These are phyloP conservation scores for Choloepus didactylus DNA, from an alignment of 2,797 vertebrate genomes.

Conservation along the genomic window DNA sequence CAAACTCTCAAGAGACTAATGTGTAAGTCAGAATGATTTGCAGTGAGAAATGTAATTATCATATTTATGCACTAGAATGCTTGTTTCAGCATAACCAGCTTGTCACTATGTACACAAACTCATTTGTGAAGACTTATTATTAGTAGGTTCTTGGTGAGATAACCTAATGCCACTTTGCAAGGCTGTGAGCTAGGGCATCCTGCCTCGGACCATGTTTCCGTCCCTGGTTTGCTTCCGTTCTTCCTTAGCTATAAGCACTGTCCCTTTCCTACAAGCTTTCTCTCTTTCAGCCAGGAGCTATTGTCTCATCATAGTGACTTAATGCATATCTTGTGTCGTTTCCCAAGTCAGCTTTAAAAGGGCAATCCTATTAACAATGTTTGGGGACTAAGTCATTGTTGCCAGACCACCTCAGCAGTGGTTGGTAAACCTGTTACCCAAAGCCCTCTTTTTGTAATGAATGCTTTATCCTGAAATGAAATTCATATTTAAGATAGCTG, in stretches of 20 bases:
- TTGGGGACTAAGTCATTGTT: background rate
- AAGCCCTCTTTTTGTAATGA: background rate
- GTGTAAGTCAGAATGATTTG: background rate
- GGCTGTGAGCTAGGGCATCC: background rate
- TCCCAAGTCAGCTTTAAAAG: background rate
- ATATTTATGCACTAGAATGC: fast-evolving
- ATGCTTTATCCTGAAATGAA: background rate
- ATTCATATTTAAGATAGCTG: background rate
- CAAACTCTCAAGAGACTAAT: fast-evolving
- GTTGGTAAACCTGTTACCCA: background rate
- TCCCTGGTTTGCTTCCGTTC: background rate
- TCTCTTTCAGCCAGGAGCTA: background rate
- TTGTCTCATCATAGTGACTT: background rate
- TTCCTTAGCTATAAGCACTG: background rate
- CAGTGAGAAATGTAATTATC: fast-evolving
- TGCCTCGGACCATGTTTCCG: background rate
- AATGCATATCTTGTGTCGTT: background rate
- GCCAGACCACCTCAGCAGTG: background rate
- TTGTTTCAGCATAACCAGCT: fast-evolving
- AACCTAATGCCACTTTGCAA: background rate
- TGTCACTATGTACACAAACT: background rate
- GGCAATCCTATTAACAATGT: background rate
- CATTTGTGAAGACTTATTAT: background rate
- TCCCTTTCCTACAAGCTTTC: background rate
- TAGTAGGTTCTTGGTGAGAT: background rate